These are phyloP conservation scores for Polydrusus pterygomalis DNA, from an alignment of 2,888 invertebrate species.

Conservation along the genomic window DNA sequence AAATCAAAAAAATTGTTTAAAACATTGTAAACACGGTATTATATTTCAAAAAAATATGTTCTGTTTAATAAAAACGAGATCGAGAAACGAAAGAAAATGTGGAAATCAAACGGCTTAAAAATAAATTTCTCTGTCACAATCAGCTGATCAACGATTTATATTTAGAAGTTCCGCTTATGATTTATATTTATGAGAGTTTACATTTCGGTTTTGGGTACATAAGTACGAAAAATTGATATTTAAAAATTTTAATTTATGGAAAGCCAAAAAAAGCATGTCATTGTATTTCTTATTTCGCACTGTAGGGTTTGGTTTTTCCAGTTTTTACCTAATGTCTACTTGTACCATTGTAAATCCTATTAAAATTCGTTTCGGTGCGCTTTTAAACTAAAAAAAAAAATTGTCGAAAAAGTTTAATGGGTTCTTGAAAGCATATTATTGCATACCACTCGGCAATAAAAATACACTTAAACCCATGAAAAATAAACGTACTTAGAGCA, in stretches of 20 bases:
- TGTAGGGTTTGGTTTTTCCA: no score
- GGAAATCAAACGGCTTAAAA: constrained; percentile 15
- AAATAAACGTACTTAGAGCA: not conserved
- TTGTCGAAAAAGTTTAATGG: not conserved
- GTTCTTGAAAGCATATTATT: constrained; percentile 1
- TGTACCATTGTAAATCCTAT: no score
- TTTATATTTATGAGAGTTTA: constrained; percentile 9
- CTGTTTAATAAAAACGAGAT: not conserved
- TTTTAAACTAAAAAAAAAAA: not conserved
- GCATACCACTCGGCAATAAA: constrained; percentile 15
- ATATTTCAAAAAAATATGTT: constrained; percentile 1
- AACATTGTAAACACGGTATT: not conserved
- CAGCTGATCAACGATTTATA: constrained; percentile 17
- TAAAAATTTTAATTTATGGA: no score
- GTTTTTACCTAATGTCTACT: no score
- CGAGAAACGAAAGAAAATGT: constrained; percentile 4
- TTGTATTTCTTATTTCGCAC: no score
- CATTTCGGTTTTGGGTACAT: not conserved
- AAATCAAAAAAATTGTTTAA: not conserved
- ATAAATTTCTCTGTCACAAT: constrained; percentile 16
- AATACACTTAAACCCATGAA: not conserved
- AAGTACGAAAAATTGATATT: not conserved
- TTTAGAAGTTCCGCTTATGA: constrained; percentile 13
- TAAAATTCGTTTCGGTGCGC: not conserved
- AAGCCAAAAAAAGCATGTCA: no score